Evolutionary conservation across 2,888 invertebrate genomes (phyloP), one percentile per base, ranked within the genome.

Genomic region (Phasia obesa): DNA sequence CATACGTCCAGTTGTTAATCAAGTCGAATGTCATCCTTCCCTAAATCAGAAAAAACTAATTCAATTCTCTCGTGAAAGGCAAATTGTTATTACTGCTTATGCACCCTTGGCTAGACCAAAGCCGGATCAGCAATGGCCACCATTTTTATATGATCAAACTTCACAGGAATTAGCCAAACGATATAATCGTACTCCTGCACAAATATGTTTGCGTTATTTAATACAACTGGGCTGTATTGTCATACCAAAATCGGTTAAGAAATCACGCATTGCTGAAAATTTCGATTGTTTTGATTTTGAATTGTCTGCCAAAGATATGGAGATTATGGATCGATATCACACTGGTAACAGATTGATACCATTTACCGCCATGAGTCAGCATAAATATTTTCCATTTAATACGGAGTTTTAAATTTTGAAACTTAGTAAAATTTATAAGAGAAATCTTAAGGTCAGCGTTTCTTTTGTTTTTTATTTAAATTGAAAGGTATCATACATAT

Each of bases 31-130:
- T 55, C 91, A 91, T 86, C 90, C 90, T 7, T 91, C 87, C 2
- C 88, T 91, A 59, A 91, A 91, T 86, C 90, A 90, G 70, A 85
- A 86, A 23, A 93, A 94, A 35, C 90, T 97, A 4, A 93, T 95
- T 0, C 91, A 94, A 1, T 96, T 94, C 87, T 95, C 96, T 88
- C 92, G 93, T 51, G 89, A 93, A 4, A 92, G 93, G 44, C 92
- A 92, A 65, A 95, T 97, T 67, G 90, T 92, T 0, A 92, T 97
- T 76, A 94, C 92, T 88, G 96, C 92, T 0, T 97, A 95, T 91
- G 94, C 95, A 59, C 96, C 96, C 0, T 92, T 97, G 69, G 96
- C 96, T 15, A 92, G 93, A 53, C 93, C 93, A 1, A 90, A 92
- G 89, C 93, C 94, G 0, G 91, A 93, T 0, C 87, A 93, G 1